phyloP scores from a whole-genome alignment of 2,113 vertebrate genomes.

The Anhinga rufa region DNA sequence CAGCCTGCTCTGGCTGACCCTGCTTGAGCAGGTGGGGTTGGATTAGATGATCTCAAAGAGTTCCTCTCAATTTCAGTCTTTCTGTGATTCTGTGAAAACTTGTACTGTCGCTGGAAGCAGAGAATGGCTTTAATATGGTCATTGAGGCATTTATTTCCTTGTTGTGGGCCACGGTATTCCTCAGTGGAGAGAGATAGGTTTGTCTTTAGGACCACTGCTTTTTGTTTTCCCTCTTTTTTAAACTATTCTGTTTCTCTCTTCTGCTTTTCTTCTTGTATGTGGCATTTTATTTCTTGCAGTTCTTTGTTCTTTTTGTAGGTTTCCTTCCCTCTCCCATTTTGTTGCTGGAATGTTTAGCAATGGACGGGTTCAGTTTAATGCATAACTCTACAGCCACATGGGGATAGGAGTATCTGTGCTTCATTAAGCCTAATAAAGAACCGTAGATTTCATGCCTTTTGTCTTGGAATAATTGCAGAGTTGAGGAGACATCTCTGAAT shows the following conservation, averaged over 20 bases:
- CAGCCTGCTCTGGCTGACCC: background rate
- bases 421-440: background rate
- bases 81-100: background rate
- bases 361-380: background rate
- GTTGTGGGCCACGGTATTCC: background rate
- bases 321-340: background rate
- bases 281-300: background rate
- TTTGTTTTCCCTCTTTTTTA: background rate
- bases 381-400: background rate
- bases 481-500: background rate
- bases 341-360: background rate
- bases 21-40: background rate
- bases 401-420: background rate
- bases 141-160: background rate
- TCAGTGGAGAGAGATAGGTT: background rate
- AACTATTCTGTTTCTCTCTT: background rate
- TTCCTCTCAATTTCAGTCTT: background rate
- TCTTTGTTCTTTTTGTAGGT: background rate
- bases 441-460: background rate
- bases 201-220: background rate
- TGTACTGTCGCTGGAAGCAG: background rate
- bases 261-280: background rate
- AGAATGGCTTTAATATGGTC: background rate
- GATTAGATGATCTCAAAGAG: background rate
- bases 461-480: background rate